Base-by-base conservation (phyloP, 1,140 invertebrate genomes). In the Pseudachorutes palmiensis region DNA sequence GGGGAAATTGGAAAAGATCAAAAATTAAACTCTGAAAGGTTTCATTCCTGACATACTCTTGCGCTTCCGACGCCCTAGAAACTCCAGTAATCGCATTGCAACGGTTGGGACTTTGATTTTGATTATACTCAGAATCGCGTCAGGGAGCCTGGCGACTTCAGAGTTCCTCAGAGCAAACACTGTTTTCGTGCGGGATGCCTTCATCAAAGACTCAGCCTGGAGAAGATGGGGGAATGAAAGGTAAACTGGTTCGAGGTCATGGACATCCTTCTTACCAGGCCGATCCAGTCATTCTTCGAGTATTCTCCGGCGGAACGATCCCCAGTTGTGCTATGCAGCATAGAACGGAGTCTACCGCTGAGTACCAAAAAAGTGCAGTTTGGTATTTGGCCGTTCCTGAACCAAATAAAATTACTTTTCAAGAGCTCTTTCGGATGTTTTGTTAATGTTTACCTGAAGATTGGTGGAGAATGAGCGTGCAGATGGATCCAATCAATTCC, bases 131-230 rank as follows among this genome's bases (percentile, higher is more conserved):
- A 70, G 0, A 12, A 70, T 22, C 36, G 31, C 62, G 0, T 63
- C 22, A 29, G 69, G 65, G 22, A 70, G 49, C 55, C 64, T 64
- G 19, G 69, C 69, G 26, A 70, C 12, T 51, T 67, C 69, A n/a
- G 61, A 48, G 30, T 71, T 60, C 12, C 65, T 36, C 14, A 66
- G 30, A 26, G 69, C 62, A 1, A 65, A 29, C 16, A 62, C 65
- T 3, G 65, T 67, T 41, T 70, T 67, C 19, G 61, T 51, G n/a
- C 69, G 48, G 16, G 31, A 9, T 29, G 36, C 29, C 12, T 70
- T 58, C 2, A 65, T 64, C 29, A 67, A 60, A 0, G 65, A 59
- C 58, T 70, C 69, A 0, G 64, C 59, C 59, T 61, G 9, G 5
- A 32, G 24, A 22, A 58, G 24, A 9, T 22, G 12, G 24, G 28